Evolutionary conservation across 2,888 invertebrate species (phyloP), one percentile per base, ranked within the genome.

Genomic region (Muscina levida): DNA sequence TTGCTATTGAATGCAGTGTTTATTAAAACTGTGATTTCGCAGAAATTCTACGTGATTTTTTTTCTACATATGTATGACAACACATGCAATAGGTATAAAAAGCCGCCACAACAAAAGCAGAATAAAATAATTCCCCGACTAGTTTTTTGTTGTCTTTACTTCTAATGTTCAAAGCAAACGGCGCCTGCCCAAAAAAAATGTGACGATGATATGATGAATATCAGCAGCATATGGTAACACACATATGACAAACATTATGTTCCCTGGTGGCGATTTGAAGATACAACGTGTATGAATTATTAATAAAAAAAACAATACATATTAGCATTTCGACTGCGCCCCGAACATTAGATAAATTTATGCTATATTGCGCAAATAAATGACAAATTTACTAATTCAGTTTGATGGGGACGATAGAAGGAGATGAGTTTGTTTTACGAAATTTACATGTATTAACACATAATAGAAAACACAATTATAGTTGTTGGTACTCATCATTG

Each of bases 11-110:
- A n/a, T n/a, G n/a, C n/a, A n/a, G 39, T 59, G 59, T 19, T 37
- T 37, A 59, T 59, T 59, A 59, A 59, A 59, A 59, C 6, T n/a
- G 26, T 10, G 22, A 57, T 26, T 56, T 56, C 31, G n/a, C 31
- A 31, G 31, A 31, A 57, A 53, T 57, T 31, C n/a, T 57, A 57
- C 57, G 57, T 57, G 57, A 26, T 31, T 24, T 11, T 11, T 53
- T 0, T 15, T 57, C 8, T 5, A 8, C 26, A 53, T 26, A 57
- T n/a, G n/a, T 57, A 57, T 57, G 57, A 31, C 48, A 48, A 19
- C 6, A 19, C 1, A 19, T 46, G n/a, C 37, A 37, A 10, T 6
- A 37, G 10, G 37, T 6, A 4, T 6, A 10, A 37, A 4, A 37
- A 10, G 10, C 37, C 4, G 42, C 5, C 42, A 48, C 19, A 48